phyloP scores from a whole-genome alignment of 2,888 invertebrate species.

The Danaus chrysippus region DNA sequence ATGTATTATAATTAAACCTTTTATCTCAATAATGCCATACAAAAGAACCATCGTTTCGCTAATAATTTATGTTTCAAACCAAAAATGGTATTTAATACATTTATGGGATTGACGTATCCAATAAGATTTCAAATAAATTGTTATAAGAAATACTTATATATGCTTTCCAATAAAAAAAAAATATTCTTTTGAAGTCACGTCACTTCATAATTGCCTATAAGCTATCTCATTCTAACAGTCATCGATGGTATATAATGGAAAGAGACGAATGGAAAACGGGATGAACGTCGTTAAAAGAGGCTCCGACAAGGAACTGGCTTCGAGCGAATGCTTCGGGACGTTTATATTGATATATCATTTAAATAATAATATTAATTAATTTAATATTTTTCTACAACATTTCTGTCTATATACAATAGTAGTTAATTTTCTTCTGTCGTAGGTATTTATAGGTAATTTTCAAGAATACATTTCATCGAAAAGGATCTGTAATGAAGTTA shows the following conservation, averaged over 20 bases:
- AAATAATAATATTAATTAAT: too few relatives aligned
- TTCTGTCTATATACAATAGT: too few relatives aligned
- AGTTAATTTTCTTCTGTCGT: too few relatives aligned
- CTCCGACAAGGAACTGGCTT: slow-evolving; percentile 69
- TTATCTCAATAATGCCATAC: neutral
- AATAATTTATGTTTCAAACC: neutral
- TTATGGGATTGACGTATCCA: neutral
- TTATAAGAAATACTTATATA: neutral
- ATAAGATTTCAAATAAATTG: slow-evolving; percentile 3
- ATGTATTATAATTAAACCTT: neutral
- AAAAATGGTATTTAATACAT: neutral
- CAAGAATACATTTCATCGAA: too few relatives aligned
- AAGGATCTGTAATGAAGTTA: too few relatives aligned
- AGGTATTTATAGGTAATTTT: too few relatives aligned
- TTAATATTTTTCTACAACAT: too few relatives aligned
- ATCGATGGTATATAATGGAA: slow-evolving; percentile 41
- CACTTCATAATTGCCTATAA: slow-evolving; percentile 15
- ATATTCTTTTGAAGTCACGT: neutral
- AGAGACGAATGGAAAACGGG: slow-evolving; percentile 63
- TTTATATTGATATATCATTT: slow-evolving; percentile 17
- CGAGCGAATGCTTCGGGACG: slow-evolving; percentile 70
- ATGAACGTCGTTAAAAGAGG: slow-evolving; percentile 64
- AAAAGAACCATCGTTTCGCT: neutral
- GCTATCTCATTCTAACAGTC: slow-evolving; percentile 46
- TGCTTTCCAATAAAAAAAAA: neutral